Conservation (phyloP, 2,113 vertebrate genomes). For the Siniperca knerii region DNA sequence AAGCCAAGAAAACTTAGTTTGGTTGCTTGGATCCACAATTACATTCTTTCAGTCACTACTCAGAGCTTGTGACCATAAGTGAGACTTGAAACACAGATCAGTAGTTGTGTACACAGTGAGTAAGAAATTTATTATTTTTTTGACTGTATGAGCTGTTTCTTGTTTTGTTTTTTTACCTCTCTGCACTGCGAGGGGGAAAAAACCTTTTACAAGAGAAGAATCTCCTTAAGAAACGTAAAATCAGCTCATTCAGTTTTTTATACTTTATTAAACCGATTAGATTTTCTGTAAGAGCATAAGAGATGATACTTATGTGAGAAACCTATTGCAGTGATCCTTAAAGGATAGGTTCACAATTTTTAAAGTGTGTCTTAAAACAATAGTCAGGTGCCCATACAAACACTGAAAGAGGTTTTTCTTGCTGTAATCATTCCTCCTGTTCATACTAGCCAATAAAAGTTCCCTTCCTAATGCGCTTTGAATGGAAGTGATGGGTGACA, state of each 20-base stretch:
- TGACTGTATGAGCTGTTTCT: background rate
- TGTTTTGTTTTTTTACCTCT: background rate
- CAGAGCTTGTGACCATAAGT: background rate
- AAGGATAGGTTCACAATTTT: background rate
- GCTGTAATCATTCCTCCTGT: background rate
- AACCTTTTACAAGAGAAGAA: background rate
- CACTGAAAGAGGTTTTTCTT: background rate
- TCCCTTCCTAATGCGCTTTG: background rate
- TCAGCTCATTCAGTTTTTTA: background rate
- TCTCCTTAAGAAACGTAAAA: background rate
- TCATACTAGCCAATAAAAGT: background rate
- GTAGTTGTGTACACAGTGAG: background rate
- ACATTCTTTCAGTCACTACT: background rate
- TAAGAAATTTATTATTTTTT: background rate
- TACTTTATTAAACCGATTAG: background rate
- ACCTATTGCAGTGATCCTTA: background rate
- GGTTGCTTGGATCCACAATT: background rate
- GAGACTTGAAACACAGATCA: background rate
- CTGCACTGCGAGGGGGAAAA: background rate
- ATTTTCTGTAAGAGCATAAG: background rate
- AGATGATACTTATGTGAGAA: background rate
- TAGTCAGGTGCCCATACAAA: no score
- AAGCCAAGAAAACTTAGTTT: background rate
- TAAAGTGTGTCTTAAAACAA: no score
- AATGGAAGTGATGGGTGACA: background rate